Conservation (phyloP, 2,113 vertebrate species). For the Nothoprocta pentlandii region DNA sequence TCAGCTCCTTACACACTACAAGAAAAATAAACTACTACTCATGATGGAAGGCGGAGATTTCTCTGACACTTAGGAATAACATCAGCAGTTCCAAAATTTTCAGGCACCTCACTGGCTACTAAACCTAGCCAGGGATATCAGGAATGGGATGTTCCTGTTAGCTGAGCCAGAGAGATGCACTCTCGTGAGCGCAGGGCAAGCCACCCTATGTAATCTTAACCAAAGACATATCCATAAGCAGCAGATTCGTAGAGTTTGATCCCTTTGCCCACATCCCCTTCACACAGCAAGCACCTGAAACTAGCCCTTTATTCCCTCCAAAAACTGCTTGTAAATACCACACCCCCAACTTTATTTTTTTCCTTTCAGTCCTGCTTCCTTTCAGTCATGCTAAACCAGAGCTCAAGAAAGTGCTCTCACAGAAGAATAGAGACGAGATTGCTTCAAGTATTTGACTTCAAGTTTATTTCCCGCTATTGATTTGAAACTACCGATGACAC, state of each 20-base stretch:
- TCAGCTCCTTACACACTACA: background rate
- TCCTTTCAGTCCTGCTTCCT: background rate
- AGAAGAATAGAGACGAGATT: background rate
- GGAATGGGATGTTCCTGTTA: background rate
- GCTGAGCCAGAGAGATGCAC: background rate
- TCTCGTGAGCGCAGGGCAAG: background rate
- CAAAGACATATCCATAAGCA: background rate
- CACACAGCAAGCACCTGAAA: background rate
- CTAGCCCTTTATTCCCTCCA: background rate
- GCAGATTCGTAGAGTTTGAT: background rate
- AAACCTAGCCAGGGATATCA: background rate
- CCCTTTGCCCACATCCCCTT: background rate
- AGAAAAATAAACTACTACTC: conserved; percentile 4
- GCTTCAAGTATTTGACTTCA: background rate
- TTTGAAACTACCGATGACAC: background rate
- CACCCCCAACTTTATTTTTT: background rate
- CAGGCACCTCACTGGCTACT: background rate
- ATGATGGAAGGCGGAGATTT: background rate
- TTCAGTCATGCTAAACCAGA: background rate
- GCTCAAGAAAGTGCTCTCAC: background rate
- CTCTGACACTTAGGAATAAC: background rate
- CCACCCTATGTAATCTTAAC: background rate
- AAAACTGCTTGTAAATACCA: background rate
- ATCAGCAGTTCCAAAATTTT: background rate
- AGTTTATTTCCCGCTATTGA: conserved; percentile 13